A percentile compares a stretch with the other conserved stretches of the same genome.
Evolutionary conservation across 2,113 vertebrate species (phyloP).

Genomic region (Cyrtonyx montezumae): DNA sequence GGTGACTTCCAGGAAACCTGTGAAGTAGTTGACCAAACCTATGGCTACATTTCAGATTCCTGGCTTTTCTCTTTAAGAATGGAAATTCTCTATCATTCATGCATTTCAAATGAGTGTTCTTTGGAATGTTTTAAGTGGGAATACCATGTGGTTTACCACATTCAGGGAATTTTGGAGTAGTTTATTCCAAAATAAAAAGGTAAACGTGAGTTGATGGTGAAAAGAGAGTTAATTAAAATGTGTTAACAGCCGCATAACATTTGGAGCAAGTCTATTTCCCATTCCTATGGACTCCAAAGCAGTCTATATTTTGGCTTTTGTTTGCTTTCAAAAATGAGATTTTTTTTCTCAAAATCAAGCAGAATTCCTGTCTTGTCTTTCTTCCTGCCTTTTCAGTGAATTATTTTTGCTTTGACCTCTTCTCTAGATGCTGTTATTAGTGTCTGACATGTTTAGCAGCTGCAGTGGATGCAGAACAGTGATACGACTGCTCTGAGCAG

Average conservation of each 20-base stretch:
- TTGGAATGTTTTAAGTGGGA: not conserved
- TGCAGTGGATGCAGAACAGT: slow-evolving; percentile 15
- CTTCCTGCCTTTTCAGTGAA: slow-evolving; percentile 1
- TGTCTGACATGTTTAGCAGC: slow-evolving; percentile 37
- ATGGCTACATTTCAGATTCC: not conserved
- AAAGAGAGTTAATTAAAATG: not conserved
- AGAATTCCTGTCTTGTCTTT: not conserved
- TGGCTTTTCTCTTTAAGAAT: not conserved
- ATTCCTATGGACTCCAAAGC: not conserved
- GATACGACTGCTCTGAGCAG: not conserved
- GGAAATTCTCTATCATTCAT: not conserved
- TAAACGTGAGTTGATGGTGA: not conserved
- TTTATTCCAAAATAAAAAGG: not conserved
- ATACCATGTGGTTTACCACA: not conserved
- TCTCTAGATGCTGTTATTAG: slow-evolving; percentile 41
- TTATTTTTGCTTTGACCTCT: slow-evolving; percentile 47
- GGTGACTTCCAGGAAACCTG: not conserved
- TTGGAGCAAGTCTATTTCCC: not conserved
- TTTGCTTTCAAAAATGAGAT: not conserved
- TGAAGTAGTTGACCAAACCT: not conserved
- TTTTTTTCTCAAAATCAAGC: not conserved
- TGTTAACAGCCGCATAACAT: not conserved
- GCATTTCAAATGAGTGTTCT: not conserved
- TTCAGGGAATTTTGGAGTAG: not conserved
- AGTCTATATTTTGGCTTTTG: not conserved